Percentiles rank a stretch among this genome's conserved stretches.
phyloP scores from a whole-genome alignment of 2,888 invertebrate species.

The Cyclophora punctaria region DNA sequence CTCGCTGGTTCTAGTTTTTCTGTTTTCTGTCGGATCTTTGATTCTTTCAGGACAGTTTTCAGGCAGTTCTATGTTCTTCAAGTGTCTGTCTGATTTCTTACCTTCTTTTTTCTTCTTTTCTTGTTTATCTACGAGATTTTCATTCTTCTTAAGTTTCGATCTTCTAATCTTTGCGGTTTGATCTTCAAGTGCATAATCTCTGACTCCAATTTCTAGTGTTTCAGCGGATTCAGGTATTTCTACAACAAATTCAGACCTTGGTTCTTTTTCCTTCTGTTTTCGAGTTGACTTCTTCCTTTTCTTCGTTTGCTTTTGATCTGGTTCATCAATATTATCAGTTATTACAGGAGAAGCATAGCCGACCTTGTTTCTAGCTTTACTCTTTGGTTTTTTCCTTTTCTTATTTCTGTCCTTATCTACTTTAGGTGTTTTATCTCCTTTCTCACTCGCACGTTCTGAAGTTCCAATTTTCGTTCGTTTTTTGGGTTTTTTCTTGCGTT shows the following conservation, averaged over 20 bases:
- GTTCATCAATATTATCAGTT: background rate
- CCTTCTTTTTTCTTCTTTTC: background rate
- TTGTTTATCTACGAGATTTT: background rate
- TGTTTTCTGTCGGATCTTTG: constrained; percentile 19
- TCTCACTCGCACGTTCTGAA: background rate
- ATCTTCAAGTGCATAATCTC: too few species aligned
- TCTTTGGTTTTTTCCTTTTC: constrained; percentile 1
- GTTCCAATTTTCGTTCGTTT: background rate
- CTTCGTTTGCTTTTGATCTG: background rate
- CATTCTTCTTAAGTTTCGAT: background rate
- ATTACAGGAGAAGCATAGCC: background rate
- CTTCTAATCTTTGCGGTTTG: constrained; percentile 2
- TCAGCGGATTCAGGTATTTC: constrained; percentile 1
- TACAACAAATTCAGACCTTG: constrained; percentile 1
- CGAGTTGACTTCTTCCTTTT: background rate
- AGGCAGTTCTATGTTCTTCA: constrained; percentile 9
- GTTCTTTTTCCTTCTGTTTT: constrained; percentile 9
- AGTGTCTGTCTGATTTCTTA: background rate
- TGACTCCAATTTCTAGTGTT: too few species aligned
- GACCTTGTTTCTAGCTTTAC: background rate
- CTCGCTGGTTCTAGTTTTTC: constrained; percentile 15
- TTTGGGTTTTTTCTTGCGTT: background rate
- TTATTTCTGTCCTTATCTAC: background rate
- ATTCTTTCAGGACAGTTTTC: constrained; percentile 17
- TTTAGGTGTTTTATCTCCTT: background rate